Evolutionary conservation across 2,113 vertebrate species (phyloP).

Genomic region (Pedetes capensis): DNA sequence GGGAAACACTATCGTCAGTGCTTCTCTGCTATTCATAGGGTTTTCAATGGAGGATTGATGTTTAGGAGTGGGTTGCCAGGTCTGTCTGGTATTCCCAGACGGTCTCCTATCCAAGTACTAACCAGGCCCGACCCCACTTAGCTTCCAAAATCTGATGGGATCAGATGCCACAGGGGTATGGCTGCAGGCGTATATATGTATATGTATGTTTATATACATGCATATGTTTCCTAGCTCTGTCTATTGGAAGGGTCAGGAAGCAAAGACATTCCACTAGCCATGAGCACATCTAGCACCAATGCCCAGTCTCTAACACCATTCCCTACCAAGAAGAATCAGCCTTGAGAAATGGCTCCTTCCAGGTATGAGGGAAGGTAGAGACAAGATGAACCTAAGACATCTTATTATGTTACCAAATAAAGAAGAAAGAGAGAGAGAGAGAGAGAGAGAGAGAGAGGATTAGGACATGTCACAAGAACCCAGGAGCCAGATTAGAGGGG

Average conservation of each 20-base stretch:
- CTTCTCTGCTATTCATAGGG: no score
- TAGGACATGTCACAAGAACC: neutral
- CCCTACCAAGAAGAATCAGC: neutral
- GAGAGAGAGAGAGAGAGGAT: accelerated
- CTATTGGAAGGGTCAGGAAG: neutral
- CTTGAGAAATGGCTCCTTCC: neutral
- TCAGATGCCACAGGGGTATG: no score
- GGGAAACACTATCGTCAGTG: no score
- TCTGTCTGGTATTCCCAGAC: no score
- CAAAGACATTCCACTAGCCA: neutral
- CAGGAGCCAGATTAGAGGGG: neutral
- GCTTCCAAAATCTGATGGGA: no score
- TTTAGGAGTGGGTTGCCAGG: no score
- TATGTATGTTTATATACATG: neutral
- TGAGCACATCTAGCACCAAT: neutral
- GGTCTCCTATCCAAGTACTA: no score
- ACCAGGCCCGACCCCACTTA: no score
- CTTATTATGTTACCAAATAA: neutral
- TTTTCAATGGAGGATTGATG: no score
- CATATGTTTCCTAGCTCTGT: neutral
- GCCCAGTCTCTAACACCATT: neutral
- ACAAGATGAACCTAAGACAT: neutral
- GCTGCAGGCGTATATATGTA: no score
- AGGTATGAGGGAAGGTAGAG: neutral
- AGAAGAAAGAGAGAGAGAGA: neutral